Conservation (phyloP, 2,113 vertebrate species). For the Pedionomus torquatus region DNA sequence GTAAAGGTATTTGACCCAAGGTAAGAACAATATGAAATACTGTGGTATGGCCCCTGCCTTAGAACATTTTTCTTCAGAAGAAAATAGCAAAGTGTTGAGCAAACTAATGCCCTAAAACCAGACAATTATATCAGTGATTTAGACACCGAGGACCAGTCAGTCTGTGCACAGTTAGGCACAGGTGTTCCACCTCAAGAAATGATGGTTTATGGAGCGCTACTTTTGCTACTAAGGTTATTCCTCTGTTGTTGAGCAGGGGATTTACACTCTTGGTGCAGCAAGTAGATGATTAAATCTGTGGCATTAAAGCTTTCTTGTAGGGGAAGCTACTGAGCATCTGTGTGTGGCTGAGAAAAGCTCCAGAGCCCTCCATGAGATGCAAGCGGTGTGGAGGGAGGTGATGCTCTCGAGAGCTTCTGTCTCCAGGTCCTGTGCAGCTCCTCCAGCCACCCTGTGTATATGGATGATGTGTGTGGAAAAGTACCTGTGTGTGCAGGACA, state of each 20-base stretch:
- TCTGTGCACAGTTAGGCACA: no score
- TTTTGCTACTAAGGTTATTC: background rate
- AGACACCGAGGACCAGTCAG: background rate
- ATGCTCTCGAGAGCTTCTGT: background rate
- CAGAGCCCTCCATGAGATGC: background rate
- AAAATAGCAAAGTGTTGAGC: background rate
- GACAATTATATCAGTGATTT: background rate
- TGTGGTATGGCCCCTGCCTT: background rate
- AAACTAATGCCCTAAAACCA: background rate
- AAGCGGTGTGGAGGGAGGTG: background rate
- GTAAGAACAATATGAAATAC: background rate
- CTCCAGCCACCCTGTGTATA: rapidly evolving
- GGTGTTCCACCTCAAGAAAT: background rate
- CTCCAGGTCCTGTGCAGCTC: rapidly evolving
- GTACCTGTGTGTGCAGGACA: background rate
- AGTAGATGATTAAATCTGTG: background rate
- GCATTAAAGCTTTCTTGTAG: background rate
- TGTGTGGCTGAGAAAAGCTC: background rate
- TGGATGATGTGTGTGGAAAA: rapidly evolving
- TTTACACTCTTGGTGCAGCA: background rate
- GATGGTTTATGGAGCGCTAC: background rate
- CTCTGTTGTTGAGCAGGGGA: background rate
- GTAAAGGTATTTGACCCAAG: background rate
- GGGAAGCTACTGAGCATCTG: background rate
- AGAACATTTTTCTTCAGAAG: background rate